phyloP scores from a whole-genome alignment of 2,797 vertebrate genomes.

The Carduelis carduelis region DNA sequence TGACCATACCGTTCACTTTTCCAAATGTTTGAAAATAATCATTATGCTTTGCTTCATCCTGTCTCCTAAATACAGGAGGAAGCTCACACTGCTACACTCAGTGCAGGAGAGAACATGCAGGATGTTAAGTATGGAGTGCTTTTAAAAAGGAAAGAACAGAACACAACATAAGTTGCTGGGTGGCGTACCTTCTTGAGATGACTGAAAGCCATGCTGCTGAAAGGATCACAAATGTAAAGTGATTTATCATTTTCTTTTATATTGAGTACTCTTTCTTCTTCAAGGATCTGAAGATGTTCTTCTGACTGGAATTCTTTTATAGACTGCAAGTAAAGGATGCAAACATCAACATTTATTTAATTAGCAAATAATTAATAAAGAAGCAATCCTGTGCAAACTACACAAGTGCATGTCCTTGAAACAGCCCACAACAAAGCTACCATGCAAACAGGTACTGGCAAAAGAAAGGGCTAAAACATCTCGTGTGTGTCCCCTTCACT shows the following conservation, averaged over 20 bases:
- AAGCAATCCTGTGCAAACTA: neutral
- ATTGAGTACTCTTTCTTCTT: constrained; percentile 80
- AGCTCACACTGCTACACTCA: neutral
- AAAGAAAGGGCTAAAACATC: neutral
- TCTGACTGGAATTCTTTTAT: constrained; percentile 93
- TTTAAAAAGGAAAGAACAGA: neutral
- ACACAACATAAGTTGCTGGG: neutral
- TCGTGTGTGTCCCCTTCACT: rapidly evolving
- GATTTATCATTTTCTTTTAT: constrained; percentile 90
- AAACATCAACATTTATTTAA: neutral
- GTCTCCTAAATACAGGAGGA: neutral
- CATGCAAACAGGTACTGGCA: rapidly evolving
- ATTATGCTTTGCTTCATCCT: neutral
- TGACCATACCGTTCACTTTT: neutral
- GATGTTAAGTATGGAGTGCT: rapidly evolving
- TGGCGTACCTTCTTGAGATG: constrained; percentile 88
- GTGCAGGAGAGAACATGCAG: neutral
- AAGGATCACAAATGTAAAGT: constrained; percentile 91
- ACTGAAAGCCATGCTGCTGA: constrained; percentile 82
- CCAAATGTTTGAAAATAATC: neutral
- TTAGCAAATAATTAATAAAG: neutral
- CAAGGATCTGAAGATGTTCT: constrained; percentile 85
- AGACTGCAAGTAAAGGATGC: constrained; percentile 75
- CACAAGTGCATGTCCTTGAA: neutral
- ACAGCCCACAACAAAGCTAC: neutral